These are phyloP conservation scores for Penaeus indicus DNA, from an alignment of 1,140 invertebrate species.

Conservation along the genomic window DNA sequence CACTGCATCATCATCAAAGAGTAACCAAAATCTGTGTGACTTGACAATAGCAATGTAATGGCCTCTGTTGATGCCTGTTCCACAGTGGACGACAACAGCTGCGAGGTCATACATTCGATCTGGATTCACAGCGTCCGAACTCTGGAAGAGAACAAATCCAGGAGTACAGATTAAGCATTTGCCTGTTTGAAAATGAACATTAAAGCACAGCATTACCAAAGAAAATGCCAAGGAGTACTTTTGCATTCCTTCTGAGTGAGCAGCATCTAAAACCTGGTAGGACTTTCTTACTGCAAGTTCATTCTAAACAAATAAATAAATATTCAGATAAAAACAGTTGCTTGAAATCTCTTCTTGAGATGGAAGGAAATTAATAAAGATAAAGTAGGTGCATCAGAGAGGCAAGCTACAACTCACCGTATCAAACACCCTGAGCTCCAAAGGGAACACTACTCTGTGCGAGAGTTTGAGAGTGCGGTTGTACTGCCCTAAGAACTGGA, in stretches of 20 bases:
- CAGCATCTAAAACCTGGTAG: not conserved
- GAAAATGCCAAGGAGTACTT: not conserved
- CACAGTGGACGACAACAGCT: slow-evolving; percentile 99
- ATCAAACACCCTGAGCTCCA: slow-evolving; percentile 97
- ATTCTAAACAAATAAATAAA: not conserved
- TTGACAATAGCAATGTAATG: slow-evolving; percentile 99
- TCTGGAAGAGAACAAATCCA: slow-evolving; percentile 76
- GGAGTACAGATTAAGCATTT: slow-evolving; percentile 48
- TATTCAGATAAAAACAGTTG: slow-evolving; percentile 33
- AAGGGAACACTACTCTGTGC: slow-evolving; percentile 97
- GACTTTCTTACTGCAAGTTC: not conserved
- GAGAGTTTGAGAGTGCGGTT: slow-evolving; percentile 99
- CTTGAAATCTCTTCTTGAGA: not conserved
- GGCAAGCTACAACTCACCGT: slow-evolving; percentile 79
- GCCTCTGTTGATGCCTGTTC: slow-evolving; percentile 97
- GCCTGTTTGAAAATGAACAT: not conserved
- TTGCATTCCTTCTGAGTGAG: not conserved
- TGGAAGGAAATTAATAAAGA: not conserved
- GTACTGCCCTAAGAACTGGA: slow-evolving; percentile 99
- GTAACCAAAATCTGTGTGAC: slow-evolving; percentile 98
- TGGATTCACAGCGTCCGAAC: slow-evolving; percentile 97
- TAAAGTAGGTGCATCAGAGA: not conserved
- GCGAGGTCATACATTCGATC: slow-evolving; percentile 98
- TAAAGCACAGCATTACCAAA: slow-evolving; percentile 28
- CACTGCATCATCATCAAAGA: slow-evolving; percentile 99